Conservation (phyloP, 2,797 vertebrate genomes). For the Chiloscyllium punctatum region DNA sequence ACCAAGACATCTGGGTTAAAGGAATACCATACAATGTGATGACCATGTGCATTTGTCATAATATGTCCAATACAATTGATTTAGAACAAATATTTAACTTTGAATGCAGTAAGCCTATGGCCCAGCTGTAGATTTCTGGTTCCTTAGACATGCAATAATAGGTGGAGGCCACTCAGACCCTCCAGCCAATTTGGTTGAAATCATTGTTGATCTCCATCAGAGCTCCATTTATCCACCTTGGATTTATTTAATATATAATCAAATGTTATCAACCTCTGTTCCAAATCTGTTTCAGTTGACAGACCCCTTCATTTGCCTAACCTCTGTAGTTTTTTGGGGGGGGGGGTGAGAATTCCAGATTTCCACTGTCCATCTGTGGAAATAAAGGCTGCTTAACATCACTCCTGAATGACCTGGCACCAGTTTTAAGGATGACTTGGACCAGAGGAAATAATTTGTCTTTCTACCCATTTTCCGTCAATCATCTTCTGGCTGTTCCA, state of each 20-base stretch:
- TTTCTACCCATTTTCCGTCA: neutral
- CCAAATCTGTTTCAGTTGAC: too few species aligned
- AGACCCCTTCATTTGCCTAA: too few species aligned
- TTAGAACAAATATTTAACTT: neutral
- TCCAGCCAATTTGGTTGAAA: neutral
- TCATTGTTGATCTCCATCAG: neutral
- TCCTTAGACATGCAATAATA: neutral
- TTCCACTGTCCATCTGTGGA: neutral
- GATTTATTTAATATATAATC: neutral
- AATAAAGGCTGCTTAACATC: neutral
- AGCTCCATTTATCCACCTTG: neutral
- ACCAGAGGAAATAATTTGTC: neutral
- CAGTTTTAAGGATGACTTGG: neutral
- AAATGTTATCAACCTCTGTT: neutral
- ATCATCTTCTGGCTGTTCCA: neutral
- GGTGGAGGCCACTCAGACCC: neutral
- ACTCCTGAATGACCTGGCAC: neutral
- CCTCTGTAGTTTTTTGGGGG: too few species aligned
- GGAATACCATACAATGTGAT: too few species aligned
- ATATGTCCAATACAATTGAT: too few species aligned
- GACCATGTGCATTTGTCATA: too few species aligned
- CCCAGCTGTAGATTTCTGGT: neutral
- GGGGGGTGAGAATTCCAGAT: neutral
- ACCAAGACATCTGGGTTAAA: too few species aligned
- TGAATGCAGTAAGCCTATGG: neutral